Conservation (phyloP, 2,113 vertebrate species). For the Otolemur garnettii region DNA sequence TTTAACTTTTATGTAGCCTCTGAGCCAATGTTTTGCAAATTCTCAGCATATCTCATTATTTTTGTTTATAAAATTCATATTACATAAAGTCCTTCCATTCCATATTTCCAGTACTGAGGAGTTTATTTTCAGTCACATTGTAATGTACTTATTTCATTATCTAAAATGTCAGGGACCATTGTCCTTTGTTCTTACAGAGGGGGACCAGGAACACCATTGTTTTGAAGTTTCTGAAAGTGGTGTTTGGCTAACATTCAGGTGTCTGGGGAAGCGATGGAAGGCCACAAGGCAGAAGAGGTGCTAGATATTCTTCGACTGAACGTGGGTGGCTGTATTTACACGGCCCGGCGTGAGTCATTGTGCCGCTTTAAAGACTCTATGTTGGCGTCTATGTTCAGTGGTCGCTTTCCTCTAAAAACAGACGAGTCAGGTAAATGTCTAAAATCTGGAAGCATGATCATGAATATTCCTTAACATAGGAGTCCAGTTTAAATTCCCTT, state of each 20-base stretch:
- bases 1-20: neutral
- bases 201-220: neutral
- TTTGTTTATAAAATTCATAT: neutral
- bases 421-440: constrained; percentile 85
- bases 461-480: constrained; percentile 53
- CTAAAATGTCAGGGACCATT: constrained; percentile 4
- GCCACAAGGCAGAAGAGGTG: constrained; percentile 64
- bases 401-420: constrained; percentile 87
- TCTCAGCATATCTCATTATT: neutral
- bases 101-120: neutral
- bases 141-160: neutral
- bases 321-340: constrained; percentile 83
- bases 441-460: constrained; percentile 22
- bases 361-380: constrained; percentile 87
- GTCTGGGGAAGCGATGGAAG: constrained; percentile 76
- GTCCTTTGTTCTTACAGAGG: constrained; percentile 65
- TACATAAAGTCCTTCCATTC: constrained; percentile 1
- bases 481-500: constrained; percentile 51
- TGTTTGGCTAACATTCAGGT: neutral
- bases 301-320: constrained; percentile 85
- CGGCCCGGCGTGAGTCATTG: constrained; percentile 83
- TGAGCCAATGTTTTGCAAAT: constrained; percentile 10
- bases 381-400: constrained; percentile 89
- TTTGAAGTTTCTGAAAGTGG: constrained; percentile 45
- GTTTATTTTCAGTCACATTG: neutral